Conservation (phyloP, 2,797 vertebrate genomes). For the Calcarius lapponicus region DNA sequence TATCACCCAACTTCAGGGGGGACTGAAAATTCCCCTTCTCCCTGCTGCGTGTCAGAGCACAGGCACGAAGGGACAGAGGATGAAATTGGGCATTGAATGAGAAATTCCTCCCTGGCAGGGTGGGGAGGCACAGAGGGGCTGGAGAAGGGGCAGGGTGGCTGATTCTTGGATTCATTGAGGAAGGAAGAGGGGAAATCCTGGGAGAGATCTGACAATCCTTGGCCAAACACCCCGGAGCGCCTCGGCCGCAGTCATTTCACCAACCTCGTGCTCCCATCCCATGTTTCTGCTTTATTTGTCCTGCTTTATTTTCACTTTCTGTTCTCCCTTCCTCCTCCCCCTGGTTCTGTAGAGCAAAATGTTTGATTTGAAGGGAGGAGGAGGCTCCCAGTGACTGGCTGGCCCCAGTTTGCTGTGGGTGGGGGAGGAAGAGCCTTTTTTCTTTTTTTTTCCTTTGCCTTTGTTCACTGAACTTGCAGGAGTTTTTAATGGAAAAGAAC, state of each 20-base stretch:
- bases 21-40: accelerated
- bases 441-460: not conserved
- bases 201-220: not conserved
- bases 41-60: accelerated
- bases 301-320: not conserved
- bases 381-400: not conserved
- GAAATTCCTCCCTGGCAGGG: not conserved
- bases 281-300: accelerated
- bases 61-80: accelerated
- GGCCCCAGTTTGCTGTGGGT: not conserved
- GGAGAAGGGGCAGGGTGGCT: not conserved
- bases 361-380: slow-evolving; percentile 36
- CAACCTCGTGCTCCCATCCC: accelerated
- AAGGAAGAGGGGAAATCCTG: no score
- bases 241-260: accelerated
- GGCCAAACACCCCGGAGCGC: accelerated
- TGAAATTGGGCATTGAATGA: not conserved
- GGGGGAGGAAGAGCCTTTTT: not conserved
- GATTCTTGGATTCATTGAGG: not conserved
- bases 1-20: not conserved
- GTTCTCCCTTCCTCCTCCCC: not conserved
- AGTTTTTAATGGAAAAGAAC: not conserved
- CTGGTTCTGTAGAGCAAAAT: not conserved
- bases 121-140: not conserved
- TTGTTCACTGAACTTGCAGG: not conserved